These are phyloP conservation scores for Amitus sp. DNA, from an alignment of 2,888 invertebrate genomes.

Conservation along the genomic window DNA sequence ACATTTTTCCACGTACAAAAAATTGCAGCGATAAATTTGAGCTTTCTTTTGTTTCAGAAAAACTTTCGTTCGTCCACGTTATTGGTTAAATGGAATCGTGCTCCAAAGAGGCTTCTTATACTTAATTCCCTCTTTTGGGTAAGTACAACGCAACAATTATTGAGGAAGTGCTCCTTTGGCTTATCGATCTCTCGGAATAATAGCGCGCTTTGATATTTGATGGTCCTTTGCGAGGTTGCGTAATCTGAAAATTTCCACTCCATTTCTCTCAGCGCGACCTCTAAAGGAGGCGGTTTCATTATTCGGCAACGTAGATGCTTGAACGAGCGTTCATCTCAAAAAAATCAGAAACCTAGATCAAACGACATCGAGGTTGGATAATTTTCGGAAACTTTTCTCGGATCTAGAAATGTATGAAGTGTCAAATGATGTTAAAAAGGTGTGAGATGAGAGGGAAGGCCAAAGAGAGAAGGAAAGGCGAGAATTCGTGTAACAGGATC, in stretches of 20 bases:
- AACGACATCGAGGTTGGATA: background rate
- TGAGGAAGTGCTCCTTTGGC: constrained; percentile 58
- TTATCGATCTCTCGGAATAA: constrained; percentile 63
- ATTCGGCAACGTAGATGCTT: too few relatives aligned
- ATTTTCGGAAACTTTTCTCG: too few relatives aligned
- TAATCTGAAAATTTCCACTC: constrained; percentile 30
- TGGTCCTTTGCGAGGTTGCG: constrained; percentile 36
- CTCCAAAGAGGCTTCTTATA: constrained; percentile 52
- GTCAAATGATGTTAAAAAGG: constrained; percentile 5
- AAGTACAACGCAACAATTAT: constrained; percentile 55
- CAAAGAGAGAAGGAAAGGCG: constrained; percentile 20
- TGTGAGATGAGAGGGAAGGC: constrained; percentile 5
- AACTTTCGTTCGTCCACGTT: constrained; percentile 42
- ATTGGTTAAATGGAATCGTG: constrained; percentile 64
- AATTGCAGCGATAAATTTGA: background rate
- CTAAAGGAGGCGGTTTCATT: background rate
- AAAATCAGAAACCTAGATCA: background rate
- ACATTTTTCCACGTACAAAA: too few relatives aligned
- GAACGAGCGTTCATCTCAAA: too few relatives aligned
- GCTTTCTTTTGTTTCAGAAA: background rate
- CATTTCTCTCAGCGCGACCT: constrained; percentile 7
- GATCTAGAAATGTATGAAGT: constrained; percentile 3
- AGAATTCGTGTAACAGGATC: constrained; percentile 40
- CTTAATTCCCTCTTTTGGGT: constrained; percentile 31
- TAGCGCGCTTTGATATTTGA: constrained; percentile 21